Conservation (phyloP, 2,797 vertebrate species). For the Lindbergichthys nudifrons region DNA sequence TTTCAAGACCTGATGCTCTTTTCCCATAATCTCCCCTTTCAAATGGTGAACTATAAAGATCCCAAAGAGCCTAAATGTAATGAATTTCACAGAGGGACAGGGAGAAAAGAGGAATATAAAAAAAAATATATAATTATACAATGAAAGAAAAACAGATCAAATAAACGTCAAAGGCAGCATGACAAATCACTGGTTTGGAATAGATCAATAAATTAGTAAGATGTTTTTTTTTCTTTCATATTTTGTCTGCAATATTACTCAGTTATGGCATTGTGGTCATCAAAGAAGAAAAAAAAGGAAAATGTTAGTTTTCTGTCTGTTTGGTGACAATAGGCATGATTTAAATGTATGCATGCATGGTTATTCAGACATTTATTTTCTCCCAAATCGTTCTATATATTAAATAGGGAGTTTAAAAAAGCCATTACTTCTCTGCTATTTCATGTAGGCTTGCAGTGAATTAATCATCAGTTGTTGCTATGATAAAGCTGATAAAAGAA, state of each 20-base stretch:
- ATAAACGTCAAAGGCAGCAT: not conserved
- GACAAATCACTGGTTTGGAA: not conserved
- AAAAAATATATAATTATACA: not conserved
- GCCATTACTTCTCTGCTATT: not conserved
- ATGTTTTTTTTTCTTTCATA: not conserved
- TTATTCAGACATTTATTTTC: not conserved
- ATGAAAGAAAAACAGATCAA: not conserved
- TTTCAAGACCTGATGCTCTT: not conserved
- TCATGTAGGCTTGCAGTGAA: not conserved
- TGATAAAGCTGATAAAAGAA: not conserved
- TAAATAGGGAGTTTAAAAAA: not conserved
- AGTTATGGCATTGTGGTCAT: not conserved
- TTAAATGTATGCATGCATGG: not conserved
- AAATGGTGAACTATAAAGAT: slow-evolving; percentile 1
- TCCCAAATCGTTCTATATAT: not conserved
- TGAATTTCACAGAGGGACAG: not conserved
- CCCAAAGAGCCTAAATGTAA: not conserved
- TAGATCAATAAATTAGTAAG: not conserved
- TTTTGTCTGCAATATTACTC: not conserved
- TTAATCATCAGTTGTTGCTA: slow-evolving; percentile 11
- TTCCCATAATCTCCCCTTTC: not conserved
- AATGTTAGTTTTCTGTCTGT: not conserved
- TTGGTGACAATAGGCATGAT: not conserved
- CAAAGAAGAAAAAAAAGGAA: not conserved
- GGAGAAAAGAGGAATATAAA: not conserved